phyloP scores from a whole-genome alignment of 2,113 vertebrate species.

The Actinemys pallida region DNA sequence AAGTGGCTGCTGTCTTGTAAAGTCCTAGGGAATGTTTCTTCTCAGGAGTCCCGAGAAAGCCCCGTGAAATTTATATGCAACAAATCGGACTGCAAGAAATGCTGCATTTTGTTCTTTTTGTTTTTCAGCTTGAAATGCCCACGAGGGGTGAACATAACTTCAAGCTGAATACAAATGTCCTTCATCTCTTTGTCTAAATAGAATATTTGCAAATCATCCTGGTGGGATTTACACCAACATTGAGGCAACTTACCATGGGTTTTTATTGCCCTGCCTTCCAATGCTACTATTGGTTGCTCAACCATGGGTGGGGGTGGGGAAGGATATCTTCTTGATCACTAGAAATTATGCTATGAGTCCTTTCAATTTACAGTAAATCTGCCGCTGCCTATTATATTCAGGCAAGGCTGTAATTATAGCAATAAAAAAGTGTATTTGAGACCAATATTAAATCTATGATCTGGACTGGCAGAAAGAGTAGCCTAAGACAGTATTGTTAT shows the following conservation, averaged over 20 bases:
- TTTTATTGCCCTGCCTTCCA: background rate
- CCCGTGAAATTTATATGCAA: rapidly evolving
- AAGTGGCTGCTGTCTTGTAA: rapidly evolving
- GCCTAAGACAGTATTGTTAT: background rate
- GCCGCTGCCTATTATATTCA: background rate
- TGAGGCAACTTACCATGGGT: background rate
- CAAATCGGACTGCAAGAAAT: background rate
- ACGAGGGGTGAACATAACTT: rapidly evolving
- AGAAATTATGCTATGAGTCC: background rate
- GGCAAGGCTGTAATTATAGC: background rate
- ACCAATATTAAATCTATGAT: background rate
- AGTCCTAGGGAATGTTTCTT: background rate
- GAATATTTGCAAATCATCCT: background rate
- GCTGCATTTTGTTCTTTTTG: rapidly evolving
- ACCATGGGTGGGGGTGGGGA: background rate
- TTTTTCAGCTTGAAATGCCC: background rate
- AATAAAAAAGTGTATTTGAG: background rate
- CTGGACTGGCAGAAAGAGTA: background rate
- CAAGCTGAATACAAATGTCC: background rate
- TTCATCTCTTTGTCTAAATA: background rate
- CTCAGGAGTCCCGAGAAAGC: background rate
- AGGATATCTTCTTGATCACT: conserved; percentile 34
- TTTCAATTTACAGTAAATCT: background rate
- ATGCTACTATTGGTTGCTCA: conserved; percentile 17
- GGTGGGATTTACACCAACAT: background rate